phyloP scores from a whole-genome alignment of 2,113 vertebrate species.

The Tor tambroides region DNA sequence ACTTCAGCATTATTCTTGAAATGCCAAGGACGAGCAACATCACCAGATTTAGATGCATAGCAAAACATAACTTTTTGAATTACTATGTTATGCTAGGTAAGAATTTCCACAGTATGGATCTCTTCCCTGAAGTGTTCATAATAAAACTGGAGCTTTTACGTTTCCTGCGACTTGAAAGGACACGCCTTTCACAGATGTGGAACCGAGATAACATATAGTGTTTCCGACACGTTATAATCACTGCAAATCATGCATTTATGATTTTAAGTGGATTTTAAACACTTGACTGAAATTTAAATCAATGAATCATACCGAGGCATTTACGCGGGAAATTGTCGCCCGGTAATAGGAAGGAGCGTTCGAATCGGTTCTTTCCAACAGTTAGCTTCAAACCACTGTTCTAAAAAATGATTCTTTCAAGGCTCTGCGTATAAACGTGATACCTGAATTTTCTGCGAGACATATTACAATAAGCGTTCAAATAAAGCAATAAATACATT shows the following conservation, averaged over 20 bases:
- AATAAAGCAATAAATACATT: background rate
- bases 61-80: background rate
- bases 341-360: background rate
- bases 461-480: background rate
- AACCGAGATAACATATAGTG: background rate
- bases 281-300: background rate
- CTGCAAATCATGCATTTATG: background rate
- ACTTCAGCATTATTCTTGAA: background rate
- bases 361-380: conserved; percentile 15
- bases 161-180: background rate
- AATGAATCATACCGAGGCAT: background rate
- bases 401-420: background rate
- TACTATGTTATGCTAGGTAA: background rate
- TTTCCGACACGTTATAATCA: background rate
- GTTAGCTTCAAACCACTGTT: background rate
- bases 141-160: background rate
- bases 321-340: conserved; percentile 58
- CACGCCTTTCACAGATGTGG: background rate
- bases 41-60: background rate
- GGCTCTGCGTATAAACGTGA: too few species aligned
- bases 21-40: background rate
- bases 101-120: background rate
- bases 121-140: background rate
- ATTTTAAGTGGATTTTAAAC: background rate
- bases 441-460: background rate